Base-by-base conservation (phyloP, 2,888 invertebrate species). In the Arrhopalites spinosus region DNA sequence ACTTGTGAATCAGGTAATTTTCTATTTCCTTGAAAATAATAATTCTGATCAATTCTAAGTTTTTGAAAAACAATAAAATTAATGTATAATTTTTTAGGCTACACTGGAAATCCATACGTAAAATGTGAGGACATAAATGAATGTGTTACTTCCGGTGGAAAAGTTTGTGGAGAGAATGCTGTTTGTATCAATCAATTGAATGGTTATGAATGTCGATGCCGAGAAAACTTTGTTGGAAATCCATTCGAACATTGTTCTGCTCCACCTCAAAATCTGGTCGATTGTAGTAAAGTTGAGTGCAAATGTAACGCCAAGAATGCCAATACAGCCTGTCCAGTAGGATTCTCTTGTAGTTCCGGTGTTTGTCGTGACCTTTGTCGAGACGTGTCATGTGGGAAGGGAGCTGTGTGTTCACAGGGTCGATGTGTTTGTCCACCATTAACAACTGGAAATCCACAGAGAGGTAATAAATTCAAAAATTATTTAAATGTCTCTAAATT, bases 171-270 rank as follows among this genome's bases (percentile, higher is more conserved):
- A 72, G 61, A 70, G 56, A 93, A 94, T 85, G 95, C 96, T 0
- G 91, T 92, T 61, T 97, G 97, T 84, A 92, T 95, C 80, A 96
- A 97, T 85, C 93, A 93, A 0, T 90, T 91, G 17, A 96, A 96
- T 72, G 91, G 92, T 83, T 96, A 91, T 85, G 94, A 94, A 84
- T 97, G 97, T 85, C 90, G 92, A 56, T 97, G 97, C 84, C 91
- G 92, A 84, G 92, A 92, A 79, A 91, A 91, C 68, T 92, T 90
- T 84, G 91, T 91, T 76, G 95, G 95, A 67, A 95, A 96, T 88
- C 95, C 96, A 0, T 95, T 94, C 84, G 89, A 91, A 78, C 90
- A 92, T 84, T 95, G 95, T 84, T 63, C 74, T 43, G 30, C 63
- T 78, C 81, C 81, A 27, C 47, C 53, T 11, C 77, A 79, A 30